Percentiles rank a stretch among this genome's conserved stretches.
These are phyloP conservation scores for Fundulus diaphanus DNA, from an alignment of 2,797 vertebrate species.

Conservation along the genomic window DNA sequence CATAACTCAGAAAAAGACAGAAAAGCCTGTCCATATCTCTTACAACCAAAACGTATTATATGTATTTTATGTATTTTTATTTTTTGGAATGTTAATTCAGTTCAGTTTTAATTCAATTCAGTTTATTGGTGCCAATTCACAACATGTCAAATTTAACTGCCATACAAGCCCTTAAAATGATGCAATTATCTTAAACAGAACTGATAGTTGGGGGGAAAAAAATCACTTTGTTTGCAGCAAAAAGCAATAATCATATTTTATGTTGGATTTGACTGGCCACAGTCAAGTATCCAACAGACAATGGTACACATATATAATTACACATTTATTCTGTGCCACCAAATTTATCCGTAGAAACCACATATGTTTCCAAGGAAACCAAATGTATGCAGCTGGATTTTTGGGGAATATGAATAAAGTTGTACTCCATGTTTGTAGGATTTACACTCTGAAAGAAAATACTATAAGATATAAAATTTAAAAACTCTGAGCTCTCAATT, in stretches of 20 bases:
- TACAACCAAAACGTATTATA: too few species aligned
- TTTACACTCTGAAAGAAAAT: neutral
- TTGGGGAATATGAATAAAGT: neutral
- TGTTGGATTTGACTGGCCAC: neutral
- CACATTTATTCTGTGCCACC: neutral
- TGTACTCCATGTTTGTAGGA: neutral
- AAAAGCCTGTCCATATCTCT: neutral
- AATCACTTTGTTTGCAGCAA: neutral
- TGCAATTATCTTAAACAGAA: neutral
- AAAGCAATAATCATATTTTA: neutral
- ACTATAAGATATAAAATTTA: too few species aligned
- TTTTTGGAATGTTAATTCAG: too few species aligned
- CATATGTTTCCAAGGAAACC: neutral
- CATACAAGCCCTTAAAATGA: too few species aligned
- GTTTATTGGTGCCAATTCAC: too few species aligned
- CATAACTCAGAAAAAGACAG: constrained; percentile 31
- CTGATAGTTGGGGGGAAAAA: neutral
- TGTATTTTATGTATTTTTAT: too few species aligned
- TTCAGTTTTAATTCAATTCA: too few species aligned
- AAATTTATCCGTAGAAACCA: neutral
- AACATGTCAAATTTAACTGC: too few species aligned
- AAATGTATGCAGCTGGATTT: neutral
- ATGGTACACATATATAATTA: neutral
- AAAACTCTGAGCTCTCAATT: too few species aligned
- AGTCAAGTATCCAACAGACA: neutral